A percentile compares a stretch with the other conserved stretches of the same genome.
These are phyloP conservation scores for Zelleria hepariella DNA, from an alignment of 2,888 invertebrate species.

Conservation along the genomic window DNA sequence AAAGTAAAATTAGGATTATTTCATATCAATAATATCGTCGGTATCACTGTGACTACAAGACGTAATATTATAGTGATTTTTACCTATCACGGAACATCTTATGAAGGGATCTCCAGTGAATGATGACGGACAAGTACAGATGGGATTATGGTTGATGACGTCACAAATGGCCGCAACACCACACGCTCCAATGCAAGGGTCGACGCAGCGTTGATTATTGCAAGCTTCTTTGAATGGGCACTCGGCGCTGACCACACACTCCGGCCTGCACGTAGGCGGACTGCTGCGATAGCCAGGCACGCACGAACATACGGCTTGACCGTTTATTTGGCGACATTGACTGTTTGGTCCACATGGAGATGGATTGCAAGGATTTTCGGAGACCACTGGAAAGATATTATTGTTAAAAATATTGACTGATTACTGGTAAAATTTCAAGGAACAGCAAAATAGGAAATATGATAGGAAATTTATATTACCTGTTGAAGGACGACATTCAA, in stretches of 20 bases:
- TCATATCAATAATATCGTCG: not conserved
- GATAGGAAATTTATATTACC: conserved; percentile 46
- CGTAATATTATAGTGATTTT: conserved; percentile 12
- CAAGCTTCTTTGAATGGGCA: conserved; percentile 81
- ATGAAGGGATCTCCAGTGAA: conserved; percentile 86
- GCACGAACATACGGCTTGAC: conserved; percentile 81
- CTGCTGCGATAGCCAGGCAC: conserved; percentile 79
- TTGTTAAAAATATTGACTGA: not conserved
- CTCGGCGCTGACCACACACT: conserved; percentile 82
- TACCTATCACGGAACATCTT: conserved; percentile 72
- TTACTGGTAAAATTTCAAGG: not conserved
- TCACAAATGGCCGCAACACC: conserved; percentile 80
- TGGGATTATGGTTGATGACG: conserved; percentile 83
- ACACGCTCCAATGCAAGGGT: conserved; percentile 86
- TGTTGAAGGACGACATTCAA: conserved; percentile 67
- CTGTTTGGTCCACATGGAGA: conserved; percentile 86
- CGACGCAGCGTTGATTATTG: conserved; percentile 79
- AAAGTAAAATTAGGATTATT: conserved; percentile 12
- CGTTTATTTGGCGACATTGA: conserved; percentile 78
- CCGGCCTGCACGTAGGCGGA: conserved; percentile 83
- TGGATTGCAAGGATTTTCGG: conserved; percentile 78
- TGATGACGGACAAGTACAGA: conserved; percentile 79
- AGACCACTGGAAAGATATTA: conserved; percentile 19
- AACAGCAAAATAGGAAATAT: not conserved
- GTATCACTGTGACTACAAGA: no score